Base-by-base conservation (phyloP, 2,797 vertebrate genomes). In the Tamandua tetradactyla region DNA sequence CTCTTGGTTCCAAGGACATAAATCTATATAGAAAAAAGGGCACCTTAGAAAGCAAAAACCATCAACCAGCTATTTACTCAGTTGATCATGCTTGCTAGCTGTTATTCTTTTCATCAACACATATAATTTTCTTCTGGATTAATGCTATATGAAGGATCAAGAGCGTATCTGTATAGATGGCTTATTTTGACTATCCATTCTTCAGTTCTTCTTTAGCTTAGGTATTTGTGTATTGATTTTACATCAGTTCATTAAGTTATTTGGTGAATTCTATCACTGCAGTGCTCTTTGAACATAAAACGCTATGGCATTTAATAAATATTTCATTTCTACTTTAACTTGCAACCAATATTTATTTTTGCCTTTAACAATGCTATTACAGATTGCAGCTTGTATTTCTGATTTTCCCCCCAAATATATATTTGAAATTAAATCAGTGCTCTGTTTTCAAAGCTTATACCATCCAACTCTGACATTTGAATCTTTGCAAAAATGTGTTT, bases 401-500 rank as follows among this genome's bases (percentile, higher is more conserved):
- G 84, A 95, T 91, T 85, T 91, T 96, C 93, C 20, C 68, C 62
- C 69, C 49, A 96, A 95, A 93, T 93, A 94, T 82, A 91, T 92
- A 49, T 94, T 94, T 85, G 92, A 95, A 94, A 95, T 94, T 92
- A 94, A 94, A 95, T 95, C 76, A 93, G n/a, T 66, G 9, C 93
- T 42, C 84, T 89, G 49, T 93, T 92, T 89, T 68, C 84, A 93
- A 94, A 93, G 15, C 84, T 96, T 96, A 94, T 72, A 85, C 94
- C 72, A 94, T 94, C 87, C 27, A 93, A 79, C 40, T 52, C 84
- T 95, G 95, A 92, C 89, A 95, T 97, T 96, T 86, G 72, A 97
- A 66, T 96, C 59, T 49, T 80, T 94, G 72, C 59, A 96, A 97
- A 95, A 95, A 95, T 96, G 89, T 87, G n/a, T n/a, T n/a, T 81